These are phyloP conservation scores for Osmerus eperlanus DNA, from an alignment of 2,113 vertebrate species.

Conservation along the genomic window DNA sequence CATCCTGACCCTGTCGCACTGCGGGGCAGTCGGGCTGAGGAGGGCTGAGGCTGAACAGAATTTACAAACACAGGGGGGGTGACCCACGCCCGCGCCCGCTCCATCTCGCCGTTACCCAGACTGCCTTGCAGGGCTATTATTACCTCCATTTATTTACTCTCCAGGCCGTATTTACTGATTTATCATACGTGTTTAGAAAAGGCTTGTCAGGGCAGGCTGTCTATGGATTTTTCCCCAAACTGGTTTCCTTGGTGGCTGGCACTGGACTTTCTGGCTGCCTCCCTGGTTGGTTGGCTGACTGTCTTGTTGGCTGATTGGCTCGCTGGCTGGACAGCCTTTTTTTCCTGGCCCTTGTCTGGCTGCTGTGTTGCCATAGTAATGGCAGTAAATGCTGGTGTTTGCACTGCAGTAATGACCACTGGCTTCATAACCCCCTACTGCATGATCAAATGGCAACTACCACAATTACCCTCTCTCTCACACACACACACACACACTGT, in stretches of 20 bases:
- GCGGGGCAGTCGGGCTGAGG: no score
- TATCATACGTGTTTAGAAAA: slow-evolving; percentile 22
- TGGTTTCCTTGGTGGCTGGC: not conserved
- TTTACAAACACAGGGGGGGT: no score
- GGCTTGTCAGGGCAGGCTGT: slow-evolving; percentile 21
- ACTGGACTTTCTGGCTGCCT: no score
- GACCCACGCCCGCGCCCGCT: no score
- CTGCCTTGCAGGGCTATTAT: no score
- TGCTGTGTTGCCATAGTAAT: slow-evolving; percentile 6
- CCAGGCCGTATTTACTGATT: slow-evolving; percentile 15
- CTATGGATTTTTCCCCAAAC: not conserved
- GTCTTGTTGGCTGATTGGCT: no score
- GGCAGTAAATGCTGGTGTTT: slow-evolving; percentile 27
- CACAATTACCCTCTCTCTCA: not conserved
- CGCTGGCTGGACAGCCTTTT: no score
- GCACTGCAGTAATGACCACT: slow-evolving; percentile 16
- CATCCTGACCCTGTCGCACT: not conserved
- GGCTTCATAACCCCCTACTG: slow-evolving; percentile 21
- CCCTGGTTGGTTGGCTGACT: no score
- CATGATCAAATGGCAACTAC: slow-evolving; percentile 18
- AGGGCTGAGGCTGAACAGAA: no score
- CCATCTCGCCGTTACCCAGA: no score
- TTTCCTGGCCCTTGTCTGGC: no score
- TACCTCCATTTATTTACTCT: not conserved
- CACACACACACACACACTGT: no score